phyloP scores from a whole-genome alignment of 2,797 vertebrate genomes.

The Phylloscopus collybita region DNA sequence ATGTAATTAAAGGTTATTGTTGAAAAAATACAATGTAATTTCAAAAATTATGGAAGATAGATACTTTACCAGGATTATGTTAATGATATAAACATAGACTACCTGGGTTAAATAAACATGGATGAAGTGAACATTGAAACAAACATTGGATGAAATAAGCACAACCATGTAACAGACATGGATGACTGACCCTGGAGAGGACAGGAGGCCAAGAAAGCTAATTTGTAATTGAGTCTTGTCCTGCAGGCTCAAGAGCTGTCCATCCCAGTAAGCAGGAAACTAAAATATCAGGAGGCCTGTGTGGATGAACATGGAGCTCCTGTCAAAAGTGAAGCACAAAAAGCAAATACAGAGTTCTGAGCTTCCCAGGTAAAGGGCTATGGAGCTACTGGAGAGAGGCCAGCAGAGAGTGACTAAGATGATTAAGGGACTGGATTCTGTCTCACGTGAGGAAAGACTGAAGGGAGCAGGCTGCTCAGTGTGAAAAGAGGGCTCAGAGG shows the following conservation, averaged over 20 bases:
- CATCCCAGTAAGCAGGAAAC: background rate
- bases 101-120: background rate
- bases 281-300: background rate
- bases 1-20: background rate
- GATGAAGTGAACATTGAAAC: background rate
- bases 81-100: background rate
- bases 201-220: background rate
- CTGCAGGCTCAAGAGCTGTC: background rate
- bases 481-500: background rate
- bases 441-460: background rate
- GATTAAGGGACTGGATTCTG: background rate
- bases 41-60: background rate
- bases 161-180: background rate
- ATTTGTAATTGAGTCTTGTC: background rate
- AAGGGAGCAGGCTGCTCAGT: background rate
- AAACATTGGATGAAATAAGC: background rate
- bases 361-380: background rate
- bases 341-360: background rate
- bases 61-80: background rate
- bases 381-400: background rate
- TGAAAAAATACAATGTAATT: background rate
- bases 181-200: background rate
- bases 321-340: background rate
- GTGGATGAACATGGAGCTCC: background rate
- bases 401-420: background rate